phyloP scores from a whole-genome alignment of 35 echinoderm and acorn worm species.

The Apostichopus parvimensis region DNA sequence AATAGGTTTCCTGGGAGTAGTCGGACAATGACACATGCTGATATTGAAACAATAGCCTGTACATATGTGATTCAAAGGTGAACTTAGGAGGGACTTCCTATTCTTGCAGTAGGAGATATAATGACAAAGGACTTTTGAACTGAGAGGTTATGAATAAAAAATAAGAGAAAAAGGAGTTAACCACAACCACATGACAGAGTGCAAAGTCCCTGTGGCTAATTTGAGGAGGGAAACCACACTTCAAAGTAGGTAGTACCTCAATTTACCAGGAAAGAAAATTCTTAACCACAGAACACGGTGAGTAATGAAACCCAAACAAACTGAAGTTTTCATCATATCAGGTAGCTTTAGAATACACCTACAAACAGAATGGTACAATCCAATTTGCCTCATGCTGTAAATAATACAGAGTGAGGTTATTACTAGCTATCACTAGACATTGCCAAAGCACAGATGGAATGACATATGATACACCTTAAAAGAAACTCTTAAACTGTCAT shows the following conservation, averaged over 20 bases:
- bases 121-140: slow-evolving; percentile 30
- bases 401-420: no score
- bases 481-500: no score
- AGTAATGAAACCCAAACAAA: not conserved
- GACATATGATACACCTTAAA: no score
- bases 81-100: not conserved
- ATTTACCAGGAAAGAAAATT: not conserved
- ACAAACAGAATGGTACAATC: not conserved
- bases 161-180: not conserved
- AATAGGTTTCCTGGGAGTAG: no score
- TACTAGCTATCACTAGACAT: no score
- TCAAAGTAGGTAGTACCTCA: not conserved
- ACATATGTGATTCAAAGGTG: not conserved
- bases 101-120: not conserved
- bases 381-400: no score
- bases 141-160: not conserved
- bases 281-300: not conserved
- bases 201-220: slow-evolving; percentile 28
- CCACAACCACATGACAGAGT: slow-evolving; percentile 41
- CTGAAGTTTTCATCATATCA: not conserved
- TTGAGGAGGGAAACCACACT: slow-evolving; percentile 21
- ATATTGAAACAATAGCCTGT: not conserved
- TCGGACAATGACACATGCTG: not conserved
- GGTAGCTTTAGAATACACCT: not conserved
- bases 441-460: no score